Conservation (phyloP, 2,797 vertebrate species). For the Premnoplex brunnescens region DNA sequence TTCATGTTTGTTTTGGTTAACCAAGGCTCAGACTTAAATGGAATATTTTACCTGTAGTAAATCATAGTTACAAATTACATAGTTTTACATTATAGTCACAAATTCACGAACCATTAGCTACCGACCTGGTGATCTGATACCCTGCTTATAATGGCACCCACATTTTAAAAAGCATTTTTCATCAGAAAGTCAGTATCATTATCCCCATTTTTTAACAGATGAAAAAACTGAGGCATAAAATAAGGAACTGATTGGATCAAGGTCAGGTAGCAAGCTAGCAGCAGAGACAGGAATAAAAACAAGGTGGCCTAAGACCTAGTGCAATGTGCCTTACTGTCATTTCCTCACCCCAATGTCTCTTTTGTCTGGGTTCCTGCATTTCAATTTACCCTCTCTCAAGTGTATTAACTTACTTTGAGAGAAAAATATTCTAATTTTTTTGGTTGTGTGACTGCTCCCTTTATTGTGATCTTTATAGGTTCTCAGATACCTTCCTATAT, state of each 20-base stretch:
- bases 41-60: conserved; percentile 24
- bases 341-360: conserved; percentile 32
- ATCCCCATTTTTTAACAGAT: conserved; percentile 60
- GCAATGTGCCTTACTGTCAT: conserved; percentile 34
- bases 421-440: conserved; percentile 40
- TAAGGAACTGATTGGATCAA: conserved; percentile 61
- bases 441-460: not conserved
- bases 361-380: conserved; percentile 43
- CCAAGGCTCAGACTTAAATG: not conserved
- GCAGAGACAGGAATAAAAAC: conserved; percentile 50
- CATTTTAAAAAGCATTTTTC: conserved; percentile 54
- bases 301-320: conserved; percentile 57
- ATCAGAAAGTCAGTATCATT: conserved; percentile 56
- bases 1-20: conserved; percentile 48
- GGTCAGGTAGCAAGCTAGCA: conserved; percentile 47
- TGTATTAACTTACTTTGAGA: conserved; percentile 27
- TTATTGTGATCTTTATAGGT: not conserved
- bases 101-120: conserved; percentile 52
- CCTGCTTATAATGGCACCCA: conserved; percentile 47
- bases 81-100: conserved; percentile 36
- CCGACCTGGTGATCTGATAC: conserved; percentile 26
- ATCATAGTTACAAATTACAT: conserved; percentile 23
- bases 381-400: conserved; percentile 33
- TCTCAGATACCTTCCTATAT: not conserved
- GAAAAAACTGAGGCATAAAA: conserved; percentile 57